Conservation (phyloP, 1,140 invertebrate genomes). For the Drosophila chauvacae region DNA sequence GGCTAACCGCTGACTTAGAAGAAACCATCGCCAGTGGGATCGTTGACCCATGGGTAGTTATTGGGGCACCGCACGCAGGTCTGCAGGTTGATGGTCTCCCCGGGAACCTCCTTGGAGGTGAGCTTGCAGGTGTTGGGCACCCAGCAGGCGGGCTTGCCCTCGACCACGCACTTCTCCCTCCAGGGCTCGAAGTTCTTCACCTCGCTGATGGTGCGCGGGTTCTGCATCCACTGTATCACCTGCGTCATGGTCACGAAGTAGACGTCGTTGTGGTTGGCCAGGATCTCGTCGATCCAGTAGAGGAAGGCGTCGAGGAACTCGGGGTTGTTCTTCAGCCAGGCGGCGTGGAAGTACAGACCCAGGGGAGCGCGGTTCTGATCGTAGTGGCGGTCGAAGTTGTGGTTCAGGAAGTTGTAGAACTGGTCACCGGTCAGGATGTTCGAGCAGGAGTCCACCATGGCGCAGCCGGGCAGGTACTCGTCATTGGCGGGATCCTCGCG, state of each 20-base stretch:
- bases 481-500: slow-evolving; percentile 96
- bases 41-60: slow-evolving; percentile 93
- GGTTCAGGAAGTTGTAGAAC: slow-evolving; percentile 97
- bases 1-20: slow-evolving; percentile 87
- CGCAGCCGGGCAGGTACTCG: slow-evolving; percentile 96
- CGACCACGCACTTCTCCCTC: slow-evolving; percentile 95
- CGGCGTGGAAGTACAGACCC: slow-evolving; percentile 97
- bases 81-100: slow-evolving; percentile 96
- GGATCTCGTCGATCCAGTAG: slow-evolving; percentile 97
- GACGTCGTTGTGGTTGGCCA: slow-evolving; percentile 94
- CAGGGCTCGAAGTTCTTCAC: slow-evolving; percentile 96
- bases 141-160: slow-evolving; percentile 92
- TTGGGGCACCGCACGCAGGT: slow-evolving; percentile 96
- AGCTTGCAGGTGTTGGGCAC: slow-evolving; percentile 95
- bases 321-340: slow-evolving; percentile 97
- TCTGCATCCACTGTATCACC: slow-evolving; percentile 98
- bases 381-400: slow-evolving; percentile 98
- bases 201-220: slow-evolving; percentile 92
- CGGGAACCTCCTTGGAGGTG: slow-evolving; percentile 95
- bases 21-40: slow-evolving; percentile 96
- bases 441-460: slow-evolving; percentile 98
- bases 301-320: slow-evolving; percentile 97
- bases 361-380: slow-evolving; percentile 96
- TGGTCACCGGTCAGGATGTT: slow-evolving; percentile 97
- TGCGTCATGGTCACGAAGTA: slow-evolving; percentile 99